Evolutionary conservation across 1,140 invertebrate genomes (phyloP).

Genomic region (Platyscapa corneri): DNA sequence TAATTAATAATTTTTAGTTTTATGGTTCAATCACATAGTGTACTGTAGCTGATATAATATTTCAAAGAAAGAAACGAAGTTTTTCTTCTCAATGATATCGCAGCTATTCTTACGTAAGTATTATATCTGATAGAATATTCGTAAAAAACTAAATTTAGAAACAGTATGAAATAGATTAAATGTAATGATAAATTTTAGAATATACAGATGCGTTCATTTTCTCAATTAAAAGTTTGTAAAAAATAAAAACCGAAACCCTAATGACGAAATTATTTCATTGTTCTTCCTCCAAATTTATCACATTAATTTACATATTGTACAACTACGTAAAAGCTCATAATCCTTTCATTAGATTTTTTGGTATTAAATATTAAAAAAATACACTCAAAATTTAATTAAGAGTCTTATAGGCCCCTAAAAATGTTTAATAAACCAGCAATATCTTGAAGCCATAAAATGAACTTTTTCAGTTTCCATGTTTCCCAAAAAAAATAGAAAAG

Average conservation of each 20-base stretch:
- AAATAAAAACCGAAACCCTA: not conserved
- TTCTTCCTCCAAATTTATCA: not conserved
- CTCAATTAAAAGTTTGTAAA: not conserved
- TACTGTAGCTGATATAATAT: no score
- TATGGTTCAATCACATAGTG: no score
- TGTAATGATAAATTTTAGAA: no score
- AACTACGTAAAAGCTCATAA: not conserved
- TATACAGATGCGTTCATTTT: no score
- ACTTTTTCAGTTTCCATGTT: slow-evolving; percentile 35
- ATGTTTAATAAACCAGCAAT: slow-evolving; percentile 20
- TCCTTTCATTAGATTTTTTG: not conserved
- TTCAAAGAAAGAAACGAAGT: no score
- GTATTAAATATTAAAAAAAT: slow-evolving; percentile 6
- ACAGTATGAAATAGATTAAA: no score
- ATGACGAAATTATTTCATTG: not conserved
- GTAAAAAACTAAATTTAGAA: no score
- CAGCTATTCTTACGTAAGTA: no score
- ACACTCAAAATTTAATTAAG: slow-evolving; percentile 7
- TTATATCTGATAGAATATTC: no score
- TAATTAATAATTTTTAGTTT: no score
- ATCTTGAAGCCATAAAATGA: not conserved
- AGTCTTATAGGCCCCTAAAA: not conserved
- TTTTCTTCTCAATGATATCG: no score
- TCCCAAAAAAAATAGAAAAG: not conserved
- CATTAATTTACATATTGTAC: not conserved